Base-by-base conservation (phyloP, 1,140 invertebrate species). In the Pristionchus pacificus region DNA sequence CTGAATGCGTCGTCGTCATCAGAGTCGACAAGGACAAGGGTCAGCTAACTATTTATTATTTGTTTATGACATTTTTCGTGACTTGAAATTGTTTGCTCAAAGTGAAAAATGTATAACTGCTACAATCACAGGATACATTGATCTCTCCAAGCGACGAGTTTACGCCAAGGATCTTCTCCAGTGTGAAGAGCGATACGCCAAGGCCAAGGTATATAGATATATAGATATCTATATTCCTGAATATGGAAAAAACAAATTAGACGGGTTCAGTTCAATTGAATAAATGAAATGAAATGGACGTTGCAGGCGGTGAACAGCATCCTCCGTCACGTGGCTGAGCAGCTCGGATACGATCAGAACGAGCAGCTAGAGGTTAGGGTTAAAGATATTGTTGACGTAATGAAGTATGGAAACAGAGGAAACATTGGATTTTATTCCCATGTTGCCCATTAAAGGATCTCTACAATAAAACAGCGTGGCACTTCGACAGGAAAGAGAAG, bases 21-120 rank as follows among this genome's bases (percentile, higher is more conserved):
- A 89, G 97, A 87, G 97, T 99, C 10, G 96, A 99, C 83, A 96
- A 97, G 88, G 94, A 98, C 79, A 98, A 98, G 89, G 96, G 93
- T 93, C 85, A 79, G 70, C 64, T 59, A n/a, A n/a, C n/a, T n/a
- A n/a, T n/a, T n/a, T n/a, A n/a, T n/a, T n/a, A n/a, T n/a, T n/a
- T n/a, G n/a, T n/a, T n/a, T n/a, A 25, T 33, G n/a, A n/a, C n/a
- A n/a, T n/a, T n/a, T n/a, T n/a, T n/a, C n/a, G n/a, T n/a, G n/a
- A n/a, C n/a, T n/a, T n/a, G n/a, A n/a, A n/a, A n/a, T n/a, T n/a
- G n/a, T n/a, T n/a, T n/a, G n/a, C n/a, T n/a, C n/a, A n/a, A n/a
- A n/a, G n/a, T n/a, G n/a, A n/a, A n/a, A n/a, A n/a, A n/a, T n/a
- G n/a, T n/a, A n/a, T n/a, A n/a, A n/a, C n/a, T n/a, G n/a, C n/a